Conservation (phyloP, 2,888 invertebrate genomes). For the Brachylomia viminalis region DNA sequence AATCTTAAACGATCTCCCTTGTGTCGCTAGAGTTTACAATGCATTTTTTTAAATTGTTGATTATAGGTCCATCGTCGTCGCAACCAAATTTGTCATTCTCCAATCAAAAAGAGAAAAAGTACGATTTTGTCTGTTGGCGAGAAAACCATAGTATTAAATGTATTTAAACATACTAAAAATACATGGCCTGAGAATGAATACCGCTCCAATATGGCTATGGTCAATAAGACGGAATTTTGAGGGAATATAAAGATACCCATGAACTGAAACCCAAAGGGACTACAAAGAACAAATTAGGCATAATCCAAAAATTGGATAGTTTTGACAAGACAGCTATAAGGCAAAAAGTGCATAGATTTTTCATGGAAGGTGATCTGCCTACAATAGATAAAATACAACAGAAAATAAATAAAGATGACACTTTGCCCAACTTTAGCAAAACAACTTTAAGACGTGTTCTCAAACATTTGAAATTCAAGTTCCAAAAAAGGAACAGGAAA, state of each 20-base stretch:
- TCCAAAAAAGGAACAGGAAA: too few species aligned
- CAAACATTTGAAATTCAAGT: too few species aligned
- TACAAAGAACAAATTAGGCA: background rate
- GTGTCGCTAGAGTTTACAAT: too few species aligned
- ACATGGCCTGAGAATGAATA: conserved; percentile 7
- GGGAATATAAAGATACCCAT: conserved; percentile 4
- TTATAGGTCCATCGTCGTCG: conserved; percentile 3
- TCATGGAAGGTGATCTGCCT: too few species aligned
- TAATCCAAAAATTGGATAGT: background rate
- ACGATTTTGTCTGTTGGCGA: too few species aligned
- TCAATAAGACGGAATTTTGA: conserved; percentile 10
- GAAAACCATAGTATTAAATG: conserved; percentile 3
- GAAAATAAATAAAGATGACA: too few species aligned
- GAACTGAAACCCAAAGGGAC: background rate
- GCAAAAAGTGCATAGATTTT: conserved; percentile 8
- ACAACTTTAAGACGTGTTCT: too few species aligned
- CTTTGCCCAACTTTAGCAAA: too few species aligned
- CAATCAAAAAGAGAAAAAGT: conserved; percentile 3
- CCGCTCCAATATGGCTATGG: background rate
- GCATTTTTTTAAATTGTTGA: background rate
- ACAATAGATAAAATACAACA: too few species aligned
- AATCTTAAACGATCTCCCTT: too few species aligned
- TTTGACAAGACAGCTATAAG: conserved; percentile 14
- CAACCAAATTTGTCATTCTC: conserved; percentile 4
- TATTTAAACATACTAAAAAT: conserved; percentile 1